Evolutionary conservation across 2,888 invertebrate genomes (phyloP).

Genomic region (Ochropleura leucogaster): DNA sequence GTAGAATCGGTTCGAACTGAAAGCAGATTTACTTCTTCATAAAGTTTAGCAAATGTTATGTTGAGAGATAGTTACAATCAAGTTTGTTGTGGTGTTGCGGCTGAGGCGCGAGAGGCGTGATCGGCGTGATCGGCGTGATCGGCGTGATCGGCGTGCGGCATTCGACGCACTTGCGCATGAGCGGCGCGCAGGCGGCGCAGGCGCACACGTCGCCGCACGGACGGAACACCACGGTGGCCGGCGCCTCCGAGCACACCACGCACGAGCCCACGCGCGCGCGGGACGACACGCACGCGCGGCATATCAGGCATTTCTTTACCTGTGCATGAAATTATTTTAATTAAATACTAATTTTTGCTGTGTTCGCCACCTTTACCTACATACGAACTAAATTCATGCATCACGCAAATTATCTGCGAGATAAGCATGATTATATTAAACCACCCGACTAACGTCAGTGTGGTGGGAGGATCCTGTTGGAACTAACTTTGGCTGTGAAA

Average conservation of each 20-base stretch:
- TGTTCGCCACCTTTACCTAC: not conserved
- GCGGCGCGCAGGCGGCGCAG: conserved; percentile 95
- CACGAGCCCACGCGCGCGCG: conserved; percentile 96
- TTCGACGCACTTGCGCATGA: conserved; percentile 99
- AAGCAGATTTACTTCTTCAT: not conserved
- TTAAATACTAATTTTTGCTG: not conserved
- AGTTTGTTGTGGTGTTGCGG: conserved; percentile 59
- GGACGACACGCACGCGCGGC: conserved; percentile 88
- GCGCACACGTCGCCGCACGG: conserved; percentile 99
- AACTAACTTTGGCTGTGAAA: not conserved
- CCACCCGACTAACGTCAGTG: not conserved
- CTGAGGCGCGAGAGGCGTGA: conserved; percentile 92
- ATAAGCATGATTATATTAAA: not conserved
- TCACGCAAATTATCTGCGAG: not conserved
- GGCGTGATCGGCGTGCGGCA: conserved; percentile 95
- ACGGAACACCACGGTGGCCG: conserved; percentile 97
- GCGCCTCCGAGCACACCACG: conserved; percentile 98
- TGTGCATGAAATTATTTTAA: conserved; percentile 51
- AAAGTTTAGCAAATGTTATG: not conserved
- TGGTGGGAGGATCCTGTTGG: not conserved
- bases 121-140: conserved; percentile 57
- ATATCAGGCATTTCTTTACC: conserved; percentile 98
- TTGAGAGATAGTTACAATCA: conserved; percentile 63
- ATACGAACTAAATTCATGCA: not conserved
- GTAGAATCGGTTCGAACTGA: not conserved